Evolutionary conservation across 2,888 invertebrate species (phyloP).

Genomic region (Chesias legatella): DNA sequence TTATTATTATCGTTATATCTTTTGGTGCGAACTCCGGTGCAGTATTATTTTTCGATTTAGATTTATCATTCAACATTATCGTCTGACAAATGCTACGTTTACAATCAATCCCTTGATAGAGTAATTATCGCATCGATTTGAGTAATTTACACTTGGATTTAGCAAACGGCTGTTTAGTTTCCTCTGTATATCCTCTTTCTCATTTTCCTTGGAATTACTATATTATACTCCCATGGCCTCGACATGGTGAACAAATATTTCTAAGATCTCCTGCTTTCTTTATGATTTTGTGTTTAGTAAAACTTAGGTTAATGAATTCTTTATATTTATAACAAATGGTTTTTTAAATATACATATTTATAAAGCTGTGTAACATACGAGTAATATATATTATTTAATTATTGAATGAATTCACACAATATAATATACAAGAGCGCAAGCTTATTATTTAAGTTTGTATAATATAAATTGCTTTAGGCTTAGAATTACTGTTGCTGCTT

Average conservation of each 20-base stretch:
- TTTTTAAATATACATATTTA: constrained; percentile 60
- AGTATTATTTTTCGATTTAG: constrained; percentile 53
- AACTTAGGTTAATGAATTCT: constrained; percentile 52
- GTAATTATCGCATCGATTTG: constrained; percentile 8
- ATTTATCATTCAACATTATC: constrained; percentile 22
- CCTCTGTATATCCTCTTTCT: constrained; percentile 19
- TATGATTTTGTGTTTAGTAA: constrained; percentile 41
- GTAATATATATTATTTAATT: constrained; percentile 68
- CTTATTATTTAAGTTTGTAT: constrained; percentile 48
- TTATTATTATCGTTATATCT: constrained; percentile 43
- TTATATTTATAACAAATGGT: constrained; percentile 62
- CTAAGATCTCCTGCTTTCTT: constrained; percentile 48
- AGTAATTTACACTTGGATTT: constrained; percentile 15
- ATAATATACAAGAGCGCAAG: constrained; percentile 53
- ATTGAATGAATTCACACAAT: constrained; percentile 54
- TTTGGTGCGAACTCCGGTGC: constrained; percentile 46
- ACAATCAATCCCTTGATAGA: too few species aligned
- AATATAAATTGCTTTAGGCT: constrained; percentile 51
- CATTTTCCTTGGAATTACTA: constrained; percentile 21
- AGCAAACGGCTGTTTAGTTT: constrained; percentile 34
- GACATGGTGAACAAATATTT: constrained; percentile 31
- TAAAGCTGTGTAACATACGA: constrained; percentile 58
- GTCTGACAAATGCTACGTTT: constrained; percentile 24
- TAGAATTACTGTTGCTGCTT: constrained; percentile 46
- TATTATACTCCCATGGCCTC: constrained; percentile 19